A percentile compares a stretch with the other conserved stretches of the same genome.
Evolutionary conservation across 2,797 vertebrate genomes (phyloP).

Genomic region (Pampus argenteus): DNA sequence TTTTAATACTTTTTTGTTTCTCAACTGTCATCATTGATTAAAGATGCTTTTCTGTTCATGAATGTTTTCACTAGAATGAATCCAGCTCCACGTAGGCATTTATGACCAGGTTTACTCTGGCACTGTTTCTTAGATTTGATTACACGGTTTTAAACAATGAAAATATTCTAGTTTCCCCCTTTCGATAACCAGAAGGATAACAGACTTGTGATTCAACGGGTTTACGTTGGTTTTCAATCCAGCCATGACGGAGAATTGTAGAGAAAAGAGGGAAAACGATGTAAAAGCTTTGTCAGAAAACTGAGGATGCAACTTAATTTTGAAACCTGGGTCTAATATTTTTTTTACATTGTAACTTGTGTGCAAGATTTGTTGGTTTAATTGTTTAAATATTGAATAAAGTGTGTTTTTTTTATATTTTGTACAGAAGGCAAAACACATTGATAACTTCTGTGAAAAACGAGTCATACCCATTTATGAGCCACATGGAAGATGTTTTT

Average conservation of each 20-base stretch:
- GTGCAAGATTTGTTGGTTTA: constrained; percentile 5
- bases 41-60: constrained; percentile 50
- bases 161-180: not conserved
- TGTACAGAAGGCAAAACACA: not conserved
- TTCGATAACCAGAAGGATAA: not conserved
- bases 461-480: not conserved
- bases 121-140: constrained; percentile 17
- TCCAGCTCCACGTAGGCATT: constrained; percentile 11
- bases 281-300: not conserved
- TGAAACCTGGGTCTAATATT: not conserved
- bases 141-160: constrained; percentile 33
- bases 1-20: constrained; percentile 14
- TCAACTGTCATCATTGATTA: constrained; percentile 29
- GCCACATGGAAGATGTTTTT: too few relatives aligned
- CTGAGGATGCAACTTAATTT: not conserved
- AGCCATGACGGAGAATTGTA: not conserved
- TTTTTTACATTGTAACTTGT: constrained; percentile 8
- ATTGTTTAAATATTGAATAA: constrained; percentile 12
- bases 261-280: not conserved
- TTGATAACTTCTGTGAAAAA: not conserved
- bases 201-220: not conserved
- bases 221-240: not conserved
- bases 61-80: constrained; percentile 21
- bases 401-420: not conserved
- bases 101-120: constrained; percentile 25